phyloP scores from a whole-genome alignment of 1,140 invertebrate species.

The Halictus rubicundus region DNA sequence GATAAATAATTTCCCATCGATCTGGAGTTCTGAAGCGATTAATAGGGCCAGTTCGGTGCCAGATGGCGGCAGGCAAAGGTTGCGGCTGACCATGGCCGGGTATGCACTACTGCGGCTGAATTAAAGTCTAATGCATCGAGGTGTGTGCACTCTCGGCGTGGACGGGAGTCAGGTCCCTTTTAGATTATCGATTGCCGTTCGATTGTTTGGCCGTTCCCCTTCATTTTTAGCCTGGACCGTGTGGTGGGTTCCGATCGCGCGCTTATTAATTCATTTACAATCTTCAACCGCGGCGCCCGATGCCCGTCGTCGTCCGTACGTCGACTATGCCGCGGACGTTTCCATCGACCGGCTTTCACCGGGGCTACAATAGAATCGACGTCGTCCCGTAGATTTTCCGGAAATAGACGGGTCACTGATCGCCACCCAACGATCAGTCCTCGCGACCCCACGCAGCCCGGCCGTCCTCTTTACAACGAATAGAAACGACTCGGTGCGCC shows the following conservation, averaged over 20 bases:
- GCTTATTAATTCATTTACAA: slow-evolving; percentile 61
- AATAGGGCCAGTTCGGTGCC: background rate
- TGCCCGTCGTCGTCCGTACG: background rate
- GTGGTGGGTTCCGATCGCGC: slow-evolving; percentile 60
- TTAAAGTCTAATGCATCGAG: slow-evolving; percentile 58
- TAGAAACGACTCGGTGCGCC: too few species aligned
- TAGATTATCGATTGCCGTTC: slow-evolving; percentile 71
- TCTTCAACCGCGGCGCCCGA: slow-evolving; percentile 1
- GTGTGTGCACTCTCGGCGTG: slow-evolving; percentile 45
- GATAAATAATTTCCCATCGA: background rate
- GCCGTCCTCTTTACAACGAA: background rate
- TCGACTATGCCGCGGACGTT: background rate
- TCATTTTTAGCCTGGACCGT: slow-evolving; percentile 70
- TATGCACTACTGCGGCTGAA: slow-evolving; percentile 64
- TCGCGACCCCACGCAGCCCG: background rate
- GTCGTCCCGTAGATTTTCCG: background rate
- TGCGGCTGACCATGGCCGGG: slow-evolving; percentile 43
- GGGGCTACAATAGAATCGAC: background rate
- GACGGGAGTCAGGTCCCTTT: slow-evolving; percentile 14
- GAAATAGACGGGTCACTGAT: slow-evolving; percentile 3
- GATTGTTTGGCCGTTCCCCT: slow-evolving; percentile 70
- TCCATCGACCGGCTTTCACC: background rate
- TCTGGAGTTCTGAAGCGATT: too few species aligned
- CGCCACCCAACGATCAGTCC: background rate
- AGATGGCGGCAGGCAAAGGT: slow-evolving; percentile 54